These are phyloP conservation scores for Tetrao urogallus DNA, from an alignment of 2,113 vertebrate genomes.

Conservation along the genomic window DNA sequence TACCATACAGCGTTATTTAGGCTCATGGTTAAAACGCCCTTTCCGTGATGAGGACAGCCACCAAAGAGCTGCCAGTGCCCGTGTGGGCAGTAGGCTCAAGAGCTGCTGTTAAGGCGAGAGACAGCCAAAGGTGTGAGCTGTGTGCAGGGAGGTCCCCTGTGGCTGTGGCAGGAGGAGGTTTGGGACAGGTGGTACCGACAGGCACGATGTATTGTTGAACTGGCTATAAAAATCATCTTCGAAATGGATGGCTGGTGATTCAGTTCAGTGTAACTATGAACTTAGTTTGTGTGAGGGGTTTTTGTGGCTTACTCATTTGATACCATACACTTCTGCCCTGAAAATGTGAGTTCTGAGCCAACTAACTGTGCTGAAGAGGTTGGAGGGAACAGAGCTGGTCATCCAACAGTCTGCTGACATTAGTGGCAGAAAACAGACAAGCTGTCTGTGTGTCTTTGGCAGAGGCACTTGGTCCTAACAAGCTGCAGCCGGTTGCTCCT, in stretches of 20 bases:
- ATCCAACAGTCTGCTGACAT: too few relatives aligned
- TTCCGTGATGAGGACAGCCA: background rate
- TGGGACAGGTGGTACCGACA: background rate
- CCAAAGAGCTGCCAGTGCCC: background rate
- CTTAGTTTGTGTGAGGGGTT: background rate
- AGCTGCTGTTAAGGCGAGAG: background rate
- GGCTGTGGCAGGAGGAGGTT: background rate
- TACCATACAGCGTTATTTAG: accelerated
- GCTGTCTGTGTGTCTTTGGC: background rate
- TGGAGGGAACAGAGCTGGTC: background rate
- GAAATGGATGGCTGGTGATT: background rate
- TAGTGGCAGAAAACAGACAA: background rate
- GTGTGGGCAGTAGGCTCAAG: accelerated
- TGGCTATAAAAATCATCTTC: background rate
- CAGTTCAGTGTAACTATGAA: background rate
- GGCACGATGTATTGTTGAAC: background rate
- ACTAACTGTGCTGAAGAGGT: background rate
- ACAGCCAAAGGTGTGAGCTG: accelerated
- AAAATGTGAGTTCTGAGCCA: background rate
- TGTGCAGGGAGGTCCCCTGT: accelerated
- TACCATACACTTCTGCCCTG: background rate
- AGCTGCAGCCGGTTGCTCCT: background rate
- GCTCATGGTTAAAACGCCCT: background rate
- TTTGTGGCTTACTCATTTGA: background rate
- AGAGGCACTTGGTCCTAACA: background rate